A percentile compares a stretch with the other conserved stretches of the same genome.
Conservation (phyloP, 2,113 vertebrate species). For the Microcebus tavaratra region DNA sequence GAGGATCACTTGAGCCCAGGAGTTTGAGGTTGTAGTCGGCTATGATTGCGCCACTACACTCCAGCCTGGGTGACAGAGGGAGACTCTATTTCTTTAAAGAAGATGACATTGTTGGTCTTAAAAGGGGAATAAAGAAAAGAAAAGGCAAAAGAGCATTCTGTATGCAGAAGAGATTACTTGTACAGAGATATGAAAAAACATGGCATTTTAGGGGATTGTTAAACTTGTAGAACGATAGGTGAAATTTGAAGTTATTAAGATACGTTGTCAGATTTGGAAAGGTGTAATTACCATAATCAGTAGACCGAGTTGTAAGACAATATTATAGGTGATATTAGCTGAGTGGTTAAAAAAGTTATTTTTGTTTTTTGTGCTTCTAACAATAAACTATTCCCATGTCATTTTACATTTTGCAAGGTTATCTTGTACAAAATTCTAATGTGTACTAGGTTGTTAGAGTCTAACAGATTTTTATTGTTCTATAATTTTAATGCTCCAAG, state of each 20-base stretch:
- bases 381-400: background rate
- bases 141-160: background rate
- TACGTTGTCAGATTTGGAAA: background rate
- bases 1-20: too few species aligned
- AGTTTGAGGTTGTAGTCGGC: too few species aligned
- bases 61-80: too few species aligned
- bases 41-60: too few species aligned
- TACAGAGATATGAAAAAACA: background rate
- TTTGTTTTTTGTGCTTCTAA: background rate
- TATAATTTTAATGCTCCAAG: background rate
- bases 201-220: background rate
- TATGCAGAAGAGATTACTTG: background rate
- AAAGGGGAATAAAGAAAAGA: background rate
- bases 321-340: background rate
- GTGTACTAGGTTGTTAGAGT: background rate
- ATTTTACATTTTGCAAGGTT: background rate
- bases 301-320: background rate
- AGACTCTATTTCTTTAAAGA: too few species aligned
- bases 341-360: background rate
- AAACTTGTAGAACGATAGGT: background rate
- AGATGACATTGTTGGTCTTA: background rate
- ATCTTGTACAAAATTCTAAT: conserved; percentile 10
- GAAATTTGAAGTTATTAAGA: background rate
- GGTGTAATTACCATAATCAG: background rate
- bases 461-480: background rate